These are phyloP conservation scores for Coelinius sp. DNA, from an alignment of 2,888 invertebrate species.

Conservation along the genomic window DNA sequence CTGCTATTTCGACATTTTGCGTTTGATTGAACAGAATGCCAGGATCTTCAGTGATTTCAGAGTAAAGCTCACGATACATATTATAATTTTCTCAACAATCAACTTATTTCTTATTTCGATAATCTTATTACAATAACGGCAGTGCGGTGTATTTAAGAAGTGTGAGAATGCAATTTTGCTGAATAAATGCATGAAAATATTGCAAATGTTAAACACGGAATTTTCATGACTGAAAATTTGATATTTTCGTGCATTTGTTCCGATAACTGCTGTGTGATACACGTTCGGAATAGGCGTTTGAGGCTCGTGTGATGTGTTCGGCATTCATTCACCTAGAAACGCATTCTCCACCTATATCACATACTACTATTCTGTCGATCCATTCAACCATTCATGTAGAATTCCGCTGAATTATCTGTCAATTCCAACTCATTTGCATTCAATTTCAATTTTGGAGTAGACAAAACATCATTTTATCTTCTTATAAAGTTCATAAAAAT, in stretches of 20 bases:
- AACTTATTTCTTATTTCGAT: slow-evolving; percentile 21
- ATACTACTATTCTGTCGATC: not conserved
- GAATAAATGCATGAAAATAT: not conserved
- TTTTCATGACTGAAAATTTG: not conserved
- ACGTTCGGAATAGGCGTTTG: not conserved
- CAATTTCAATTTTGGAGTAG: not conserved
- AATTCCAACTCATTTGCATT: not conserved
- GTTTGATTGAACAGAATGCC: not conserved
- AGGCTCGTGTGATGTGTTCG: not conserved
- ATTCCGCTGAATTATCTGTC: not conserved
- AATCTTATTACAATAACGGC: slow-evolving; percentile 20
- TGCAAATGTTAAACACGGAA: no score
- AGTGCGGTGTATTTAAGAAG: not conserved
- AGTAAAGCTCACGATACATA: slow-evolving; percentile 13
- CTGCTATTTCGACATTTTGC: not conserved
- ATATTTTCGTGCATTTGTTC: not conserved
- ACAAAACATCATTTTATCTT: not conserved
- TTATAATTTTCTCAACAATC: not conserved
- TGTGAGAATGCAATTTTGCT: not conserved
- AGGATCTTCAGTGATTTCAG: slow-evolving; percentile 6
- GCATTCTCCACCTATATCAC: not conserved
- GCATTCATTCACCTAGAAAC: not conserved
- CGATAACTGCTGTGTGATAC: not conserved
- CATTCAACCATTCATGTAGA: not conserved
- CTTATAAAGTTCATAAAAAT: slow-evolving; percentile 6